Percentiles rank a stretch among this genome's conserved stretches.
Conservation (phyloP, 2,888 invertebrate genomes). For the Achlya flavicornis region DNA sequence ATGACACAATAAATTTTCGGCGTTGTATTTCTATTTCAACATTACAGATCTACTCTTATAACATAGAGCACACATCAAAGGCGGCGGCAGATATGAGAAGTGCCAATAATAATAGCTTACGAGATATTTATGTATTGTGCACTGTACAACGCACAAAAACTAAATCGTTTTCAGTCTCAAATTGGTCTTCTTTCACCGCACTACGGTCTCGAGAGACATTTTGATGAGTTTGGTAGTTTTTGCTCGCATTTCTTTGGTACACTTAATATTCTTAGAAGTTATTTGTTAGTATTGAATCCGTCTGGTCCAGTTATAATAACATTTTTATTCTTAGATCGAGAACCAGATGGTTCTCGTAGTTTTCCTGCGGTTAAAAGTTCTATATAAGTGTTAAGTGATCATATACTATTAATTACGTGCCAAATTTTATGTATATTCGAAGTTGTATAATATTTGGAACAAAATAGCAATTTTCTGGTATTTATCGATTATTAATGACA, state of each 20-base stretch:
- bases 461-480: too few species aligned
- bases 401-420: too few species aligned
- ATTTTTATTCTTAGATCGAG: background rate
- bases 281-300: background rate
- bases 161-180: slow-evolving; percentile 8
- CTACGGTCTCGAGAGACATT: background rate
- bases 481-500: too few species aligned
- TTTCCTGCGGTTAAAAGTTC: too few species aligned
- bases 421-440: too few species aligned
- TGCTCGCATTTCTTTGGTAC: background rate
- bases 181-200: slow-evolving; percentile 2
- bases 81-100: slow-evolving; percentile 29
- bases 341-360: too few species aligned
- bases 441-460: too few species aligned
- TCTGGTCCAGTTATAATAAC: background rate
- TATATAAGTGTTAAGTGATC: too few species aligned
- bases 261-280: slow-evolving; percentile 3
- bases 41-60: slow-evolving; percentile 19
- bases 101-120: slow-evolving; percentile 9
- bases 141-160: slow-evolving; percentile 39
- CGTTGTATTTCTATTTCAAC: background rate
- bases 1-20: too few species aligned
- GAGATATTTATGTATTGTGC: slow-evolving; percentile 46
- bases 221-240: slow-evolving; percentile 2
- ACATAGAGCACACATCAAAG: slow-evolving; percentile 39